Evolutionary conservation across 2,888 invertebrate species (phyloP), one percentile per base, ranked within the genome.

Genomic region (Spodoptera littoralis): DNA sequence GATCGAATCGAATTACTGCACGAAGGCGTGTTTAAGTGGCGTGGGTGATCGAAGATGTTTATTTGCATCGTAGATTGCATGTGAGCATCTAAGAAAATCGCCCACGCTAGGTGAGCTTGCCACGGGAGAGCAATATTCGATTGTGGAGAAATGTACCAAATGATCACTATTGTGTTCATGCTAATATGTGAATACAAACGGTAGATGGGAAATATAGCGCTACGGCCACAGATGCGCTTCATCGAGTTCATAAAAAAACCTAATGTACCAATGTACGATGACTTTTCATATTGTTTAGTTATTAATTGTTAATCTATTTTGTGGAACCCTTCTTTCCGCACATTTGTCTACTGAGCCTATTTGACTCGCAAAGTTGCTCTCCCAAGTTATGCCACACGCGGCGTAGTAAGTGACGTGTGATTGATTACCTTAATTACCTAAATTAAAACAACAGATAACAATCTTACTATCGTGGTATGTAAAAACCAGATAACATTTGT

Each of bases 11-110:
- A 70, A 73, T 77, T 65, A 67, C 65, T 58, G 44, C 60, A 61
- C 60, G 58, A 78, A 68, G 59, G 57, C 60, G 60, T 64, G 64
- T 66, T 63, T 51, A 61, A 72, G 49, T 71, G 53, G 55, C 56
- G 65, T 82, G 76, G 80, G 80, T 60, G 76, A 60, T 53, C 36
- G 56, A 70, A 69, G 54, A 73, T 72, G 74, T 73, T 68, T 77
- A 78, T 76, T 66, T 64, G 71, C 60, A 70, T 60, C 63, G 57
- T 36, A 63, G 66, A 76, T 68, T 79, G 64, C 70, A 70, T 70
- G 61, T 45, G 24, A 61, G 65, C 62, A 64, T 76, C 67, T 77
- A 47, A 67, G 76, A 65, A 62, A 63, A 54, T 64, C 75, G 64
- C 80, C 80, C 70, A 75, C 73, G 56, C 57, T 30, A 22, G 12